These are phyloP conservation scores for Campoletis raptor DNA, from an alignment of 2,888 invertebrate species.

Conservation along the genomic window DNA sequence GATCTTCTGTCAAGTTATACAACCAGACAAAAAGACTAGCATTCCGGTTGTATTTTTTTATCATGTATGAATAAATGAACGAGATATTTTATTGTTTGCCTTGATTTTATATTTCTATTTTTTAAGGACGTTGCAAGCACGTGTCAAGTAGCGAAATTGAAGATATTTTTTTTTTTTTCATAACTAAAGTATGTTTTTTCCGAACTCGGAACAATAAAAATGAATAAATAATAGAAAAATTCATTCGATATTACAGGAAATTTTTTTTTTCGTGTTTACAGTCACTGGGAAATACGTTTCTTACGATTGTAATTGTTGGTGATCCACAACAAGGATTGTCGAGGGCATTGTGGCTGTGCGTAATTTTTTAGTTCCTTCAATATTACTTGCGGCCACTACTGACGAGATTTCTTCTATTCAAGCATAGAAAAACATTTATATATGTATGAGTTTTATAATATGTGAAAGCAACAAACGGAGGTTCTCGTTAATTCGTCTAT, in stretches of 20 bases:
- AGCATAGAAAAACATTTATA: conserved; percentile 18
- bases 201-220: too few species aligned
- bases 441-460: neutral
- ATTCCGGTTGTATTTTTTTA: neutral
- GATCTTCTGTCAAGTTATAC: conserved; percentile 19
- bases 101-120: neutral
- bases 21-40: neutral
- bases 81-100: neutral
- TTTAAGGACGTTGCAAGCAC: neutral
- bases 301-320: neutral
- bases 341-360: conserved; percentile 10
- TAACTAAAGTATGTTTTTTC: too few species aligned
- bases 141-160: too few species aligned
- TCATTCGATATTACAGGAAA: too few species aligned
- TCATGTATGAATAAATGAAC: neutral
- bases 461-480: neutral
- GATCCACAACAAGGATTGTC: neutral
- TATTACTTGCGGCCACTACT: conserved; percentile 31
- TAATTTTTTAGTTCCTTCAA: conserved; percentile 61
- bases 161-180: too few species aligned
- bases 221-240: too few species aligned
- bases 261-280: too few species aligned
- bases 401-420: conserved; percentile 56
- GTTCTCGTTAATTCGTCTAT: conserved; percentile 61
- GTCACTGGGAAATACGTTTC: neutral